Base-by-base conservation (phyloP, 2,888 invertebrate genomes). In the Acanthosepion lycidas region DNA sequence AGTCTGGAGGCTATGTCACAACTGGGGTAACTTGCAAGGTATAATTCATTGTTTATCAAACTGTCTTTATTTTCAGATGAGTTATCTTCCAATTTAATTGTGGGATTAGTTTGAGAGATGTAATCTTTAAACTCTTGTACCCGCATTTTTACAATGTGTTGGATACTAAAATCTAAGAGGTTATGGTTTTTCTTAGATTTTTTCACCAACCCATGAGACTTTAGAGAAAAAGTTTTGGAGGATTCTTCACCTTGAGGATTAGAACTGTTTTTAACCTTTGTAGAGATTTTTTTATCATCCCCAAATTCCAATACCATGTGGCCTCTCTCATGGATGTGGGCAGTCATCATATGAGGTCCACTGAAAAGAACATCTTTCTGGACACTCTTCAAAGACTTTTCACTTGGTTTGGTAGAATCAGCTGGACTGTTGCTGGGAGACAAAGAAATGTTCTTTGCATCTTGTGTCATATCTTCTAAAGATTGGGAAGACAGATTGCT, bases 341-440 rank as follows among this genome's bases (percentile, higher is more conserved):
- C 93, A 4, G 93, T 93, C 93, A 93, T 93, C 93, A 93, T 93
- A 53, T 93, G 93, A n/a, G 93, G 93, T 51, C 93, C 93, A 53
- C 9, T 93, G n/a, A 93, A 93, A 1, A 93, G 49, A 9, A 93
- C 51, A 93, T 93, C 93, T 93, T 93, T 93, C 49, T 93, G 93
- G n/a, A 49, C 93, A 93, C 92, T 48, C 42, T 92, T 92, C 26
- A 33, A 28, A 8, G 42, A 9, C 42, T 49, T 42, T 28, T 92
- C 59, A 59, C 78, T 93, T 6, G 49, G 51, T 93, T 93, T 93
- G 28, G 93, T 20, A 48, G 48, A 78, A 78, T 78, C 48, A 1
- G 28, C 1, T 93, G 49, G 51, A 51, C 53, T 93, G 51, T 93
- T n/a, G 33, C 33, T 8, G 18, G 53, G 1, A 28, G 53, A 6